These are phyloP conservation scores for Rhagoletis pomonella DNA, from an alignment of 1,140 invertebrate species.

Conservation along the genomic window DNA sequence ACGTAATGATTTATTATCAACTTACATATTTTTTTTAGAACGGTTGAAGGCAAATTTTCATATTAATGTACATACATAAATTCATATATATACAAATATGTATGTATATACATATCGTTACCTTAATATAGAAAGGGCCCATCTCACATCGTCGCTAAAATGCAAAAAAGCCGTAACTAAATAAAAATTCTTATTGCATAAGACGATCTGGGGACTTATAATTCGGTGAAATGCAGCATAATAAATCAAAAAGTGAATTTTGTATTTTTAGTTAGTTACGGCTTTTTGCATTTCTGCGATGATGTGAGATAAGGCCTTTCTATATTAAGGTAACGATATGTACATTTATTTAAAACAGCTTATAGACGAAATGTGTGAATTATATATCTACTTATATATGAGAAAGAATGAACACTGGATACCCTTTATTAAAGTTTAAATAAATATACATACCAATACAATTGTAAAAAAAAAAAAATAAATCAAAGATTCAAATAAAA, in stretches of 20 bases:
- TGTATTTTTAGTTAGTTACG: no score
- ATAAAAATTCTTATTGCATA: no score
- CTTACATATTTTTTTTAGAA: background rate
- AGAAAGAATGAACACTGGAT: background rate
- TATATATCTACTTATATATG: slow-evolving; percentile 1
- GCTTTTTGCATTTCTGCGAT: no score
- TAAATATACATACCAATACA: background rate
- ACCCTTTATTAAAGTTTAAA: background rate
- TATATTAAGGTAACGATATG: no score
- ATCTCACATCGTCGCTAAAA: no score
- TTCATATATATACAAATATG: no score
- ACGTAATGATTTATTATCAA: slow-evolving; percentile 29
- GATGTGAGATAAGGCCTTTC: no score
- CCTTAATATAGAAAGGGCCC: no score
- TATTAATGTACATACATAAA: background rate
- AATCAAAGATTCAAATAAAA: background rate
- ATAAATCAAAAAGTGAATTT: no score
- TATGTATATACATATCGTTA: background rate
- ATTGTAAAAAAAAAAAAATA: background rate
- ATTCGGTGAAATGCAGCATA: no score
- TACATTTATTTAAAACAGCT: background rate
- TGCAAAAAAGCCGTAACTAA: no score
- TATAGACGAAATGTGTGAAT: slow-evolving; percentile 27
- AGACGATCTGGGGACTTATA: no score
- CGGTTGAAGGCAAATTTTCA: background rate